Evolutionary conservation across 2,888 invertebrate species (phyloP), one percentile per base, ranked within the genome.

Genomic region (Fissipunctia ypsillon): DNA sequence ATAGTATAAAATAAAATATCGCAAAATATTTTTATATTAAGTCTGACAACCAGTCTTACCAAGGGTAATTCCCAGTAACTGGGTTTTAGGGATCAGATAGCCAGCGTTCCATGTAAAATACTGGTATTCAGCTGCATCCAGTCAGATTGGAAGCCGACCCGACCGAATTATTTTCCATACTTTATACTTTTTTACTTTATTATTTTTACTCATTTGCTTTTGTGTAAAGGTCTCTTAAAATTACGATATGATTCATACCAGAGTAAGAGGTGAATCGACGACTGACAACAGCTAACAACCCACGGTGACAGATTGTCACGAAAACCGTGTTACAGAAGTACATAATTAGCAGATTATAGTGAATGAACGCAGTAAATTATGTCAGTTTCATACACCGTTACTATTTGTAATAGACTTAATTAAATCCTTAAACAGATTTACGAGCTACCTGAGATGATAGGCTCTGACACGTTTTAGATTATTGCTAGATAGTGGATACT

Each of bases 231-330:
- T 38, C 28, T 65, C 3, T 52, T 60, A 31, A n/a, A 41, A 41
- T 41, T 31, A 60, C 38, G 41, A 74, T 52, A 52, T 64, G 48
- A 60, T 74, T 52, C 31, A 19, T 54, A 48, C 16, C 41, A n/a
- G 22, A 68, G 41, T 67, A 64, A 66, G 56, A 70, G 50, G 43
- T 66, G 50, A 59, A 73, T 64, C 16, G 10, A 25, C 43, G 14
- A 31, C 25, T 60, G 41, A 71, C 63, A 59, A 25, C 38, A 12
- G 28, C 22, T 60, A 52, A 71, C 63, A 61, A 45, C 54, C n/a
- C 71, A 71, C 81, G 48, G 69, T 66, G 76, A 76, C 57, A 80
- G 78, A 88, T 87, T 85, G 66, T 81, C 81, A 81, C 81, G 78
- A 70, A 72, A 71, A 59, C 61, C 73, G 56, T 83, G 80, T 80